Evolutionary conservation across 2,888 invertebrate species (phyloP).

Genomic region (Hyles lineata): DNA sequence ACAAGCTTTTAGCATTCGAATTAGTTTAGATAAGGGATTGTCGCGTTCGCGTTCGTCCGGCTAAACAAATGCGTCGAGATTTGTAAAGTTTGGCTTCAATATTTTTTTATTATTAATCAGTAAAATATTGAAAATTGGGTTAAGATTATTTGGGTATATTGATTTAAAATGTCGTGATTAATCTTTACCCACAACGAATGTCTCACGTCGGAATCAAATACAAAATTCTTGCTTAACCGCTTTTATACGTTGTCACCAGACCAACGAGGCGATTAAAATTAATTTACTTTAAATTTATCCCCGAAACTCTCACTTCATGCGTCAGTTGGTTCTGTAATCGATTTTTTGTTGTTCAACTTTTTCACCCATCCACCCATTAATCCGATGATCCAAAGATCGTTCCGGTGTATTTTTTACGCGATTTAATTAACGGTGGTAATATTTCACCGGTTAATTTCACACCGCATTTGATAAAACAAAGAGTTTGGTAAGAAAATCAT

Average conservation of each 20-base stretch:
- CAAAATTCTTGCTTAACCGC: no score
- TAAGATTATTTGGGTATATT: neutral
- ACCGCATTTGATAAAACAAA: constrained; percentile 21
- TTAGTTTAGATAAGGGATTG: neutral
- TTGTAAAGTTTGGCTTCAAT: no score
- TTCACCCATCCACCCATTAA: neutral
- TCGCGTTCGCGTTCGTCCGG: no score
- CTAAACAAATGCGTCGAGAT: no score
- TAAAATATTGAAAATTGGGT: no score
- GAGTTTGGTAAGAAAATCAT: constrained; percentile 16
- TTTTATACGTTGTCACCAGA: no score
- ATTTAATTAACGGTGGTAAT: constrained; percentile 16
- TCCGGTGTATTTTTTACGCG: constrained; percentile 6
- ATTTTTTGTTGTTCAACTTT: neutral
- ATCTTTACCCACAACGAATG: no score
- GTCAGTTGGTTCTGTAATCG: constrained; percentile 9
- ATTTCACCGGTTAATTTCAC: constrained; percentile 22
- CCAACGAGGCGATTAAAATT: no score
- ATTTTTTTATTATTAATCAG: no score
- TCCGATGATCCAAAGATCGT: neutral
- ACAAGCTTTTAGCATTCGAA: neutral
- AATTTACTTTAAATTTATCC: neutral
- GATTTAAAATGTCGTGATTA: neutral
- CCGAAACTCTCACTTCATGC: neutral
- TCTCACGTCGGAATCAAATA: no score